Evolutionary conservation across 2,888 invertebrate genomes (phyloP), one percentile per base, ranked within the genome.

Genomic region (Pediacus dermestoides): DNA sequence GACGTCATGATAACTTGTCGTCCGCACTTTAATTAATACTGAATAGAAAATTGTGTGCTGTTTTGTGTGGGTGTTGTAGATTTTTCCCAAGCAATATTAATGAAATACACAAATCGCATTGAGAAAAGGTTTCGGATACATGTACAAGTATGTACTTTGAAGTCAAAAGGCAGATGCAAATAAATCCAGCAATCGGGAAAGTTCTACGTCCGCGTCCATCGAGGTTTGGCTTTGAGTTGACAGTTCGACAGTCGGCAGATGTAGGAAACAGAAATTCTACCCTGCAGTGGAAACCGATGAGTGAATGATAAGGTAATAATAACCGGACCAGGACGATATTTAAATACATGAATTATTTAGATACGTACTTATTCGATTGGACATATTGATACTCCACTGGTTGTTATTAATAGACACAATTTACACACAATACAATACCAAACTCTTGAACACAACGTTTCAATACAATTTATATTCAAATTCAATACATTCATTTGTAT

Each of bases 321-420:
- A 67, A 67, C 61, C 61, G 60, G 63, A 60, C 61, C 61, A 54
- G 61, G 51, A 52, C 51, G 60, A 64, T 67, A 68, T 69, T 69
- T 69, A 67, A 69, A 69, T 68, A 65, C 64, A 69, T 69, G 66
- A 67, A 68, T 69, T 69, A 68, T 68, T 66, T 68, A 68, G 66
- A 68, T 67, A 58, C 54, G 61, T 64, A 64, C 64, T 67, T 67
- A 67, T 66, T 63, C 67, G 67, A 69, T 69, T 68, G 66, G 68
- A 68, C 68, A 68, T 69, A 69, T 69, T 68, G 69, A 69, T 69
- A 69, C 65, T 67, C 65, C 65, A 60, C 60, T 62, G 59, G 53
- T 50, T 58, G 67, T 67, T 67, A 68, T 67, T 68, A 67, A 68
- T 68, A 68, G 67, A 63, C 67, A 62, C 63, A 64, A 68, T 68